Base-by-base conservation (phyloP, 2,888 invertebrate species). In the Sepiola atlantica region DNA sequence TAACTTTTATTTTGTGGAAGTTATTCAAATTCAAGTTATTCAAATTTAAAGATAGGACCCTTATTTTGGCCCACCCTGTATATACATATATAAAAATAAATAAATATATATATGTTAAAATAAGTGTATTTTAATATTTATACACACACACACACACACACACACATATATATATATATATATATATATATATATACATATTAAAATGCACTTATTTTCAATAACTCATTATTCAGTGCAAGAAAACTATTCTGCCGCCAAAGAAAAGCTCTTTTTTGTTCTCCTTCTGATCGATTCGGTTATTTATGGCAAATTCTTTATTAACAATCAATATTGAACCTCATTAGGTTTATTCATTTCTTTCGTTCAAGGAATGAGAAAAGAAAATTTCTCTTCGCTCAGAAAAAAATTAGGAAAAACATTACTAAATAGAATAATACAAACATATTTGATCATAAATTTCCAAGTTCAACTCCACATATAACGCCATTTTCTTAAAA, bases 291-390 rank as follows among this genome's bases (percentile, higher is more conserved):
- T 77, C 77, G 32, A n/a, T 77, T 14, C n/a, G 18, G 77, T 77
- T 77, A 77, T 77, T 77, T 77, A 77, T 77, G n/a, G 77, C 16
- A 77, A 77, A 77, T 77, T 32, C n/a, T 77, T 77, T 77, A 77
- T 77, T 32, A n/a, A 16, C 77, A 77, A 77, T 77, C 77, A 77
- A 77, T 77, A 77, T 32, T 1, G 32, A n/a, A 32, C 77, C n/a
- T 77, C 77, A n/a, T 77, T 77, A 77, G n/a, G 77, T 77, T 77
- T 32, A 77, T 77, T 77, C 77, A 77, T 77, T 77, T 77, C n/a
- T 3, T 2, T 77, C 77, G n/a, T 77, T 77, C n/a, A 10, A 32
- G 2, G 32, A 77, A 14, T 14, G 20, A 77, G 24, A 28, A 28
- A 61, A 45, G 45, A 77, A 77, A 77, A 77, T 18, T 3, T 2